A percentile compares a stretch with the other conserved stretches of the same genome.
Evolutionary conservation across 2,888 invertebrate genomes (phyloP).

Genomic region (Ectemnius continuus): DNA sequence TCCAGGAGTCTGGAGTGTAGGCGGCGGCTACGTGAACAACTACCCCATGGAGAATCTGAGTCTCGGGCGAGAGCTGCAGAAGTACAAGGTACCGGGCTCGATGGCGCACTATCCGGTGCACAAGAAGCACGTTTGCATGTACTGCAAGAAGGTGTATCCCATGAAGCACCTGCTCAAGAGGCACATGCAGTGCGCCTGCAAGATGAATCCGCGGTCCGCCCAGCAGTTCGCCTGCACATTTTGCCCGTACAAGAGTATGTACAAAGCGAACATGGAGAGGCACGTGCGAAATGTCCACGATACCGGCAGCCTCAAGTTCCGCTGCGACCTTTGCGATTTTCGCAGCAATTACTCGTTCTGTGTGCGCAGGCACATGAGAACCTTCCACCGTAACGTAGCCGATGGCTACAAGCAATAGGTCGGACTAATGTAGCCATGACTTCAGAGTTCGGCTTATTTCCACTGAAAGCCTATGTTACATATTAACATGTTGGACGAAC

Average conservation of each 20-base stretch:
- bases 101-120: constrained; percentile 23
- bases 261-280: constrained; percentile 76
- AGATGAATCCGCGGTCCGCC: constrained; percentile 63
- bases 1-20: constrained; percentile 54
- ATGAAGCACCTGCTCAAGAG: constrained; percentile 62
- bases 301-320: constrained; percentile 61
- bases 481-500: too few species aligned
- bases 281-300: constrained; percentile 74
- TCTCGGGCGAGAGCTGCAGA: constrained; percentile 33
- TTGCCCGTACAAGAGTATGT: constrained; percentile 74
- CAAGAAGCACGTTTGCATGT: constrained; percentile 63
- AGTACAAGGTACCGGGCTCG: constrained; percentile 22
- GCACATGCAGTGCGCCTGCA: constrained; percentile 66
- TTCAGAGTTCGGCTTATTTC: too few species aligned
- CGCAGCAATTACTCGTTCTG: constrained; percentile 73
- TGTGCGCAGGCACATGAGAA: constrained; percentile 71
- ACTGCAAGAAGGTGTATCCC: constrained; percentile 65
- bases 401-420: constrained; percentile 22
- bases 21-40: constrained; percentile 24
- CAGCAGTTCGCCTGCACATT: constrained; percentile 75
- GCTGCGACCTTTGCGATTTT: constrained; percentile 70
- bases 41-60: constrained; percentile 20
- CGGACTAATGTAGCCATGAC: too few species aligned
- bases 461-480: too few species aligned
- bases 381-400: constrained; percentile 61